Percentiles rank a stretch among this genome's conserved stretches.
Evolutionary conservation across 2,888 invertebrate species (phyloP).

Genomic region (Acutogordius australiensis): DNA sequence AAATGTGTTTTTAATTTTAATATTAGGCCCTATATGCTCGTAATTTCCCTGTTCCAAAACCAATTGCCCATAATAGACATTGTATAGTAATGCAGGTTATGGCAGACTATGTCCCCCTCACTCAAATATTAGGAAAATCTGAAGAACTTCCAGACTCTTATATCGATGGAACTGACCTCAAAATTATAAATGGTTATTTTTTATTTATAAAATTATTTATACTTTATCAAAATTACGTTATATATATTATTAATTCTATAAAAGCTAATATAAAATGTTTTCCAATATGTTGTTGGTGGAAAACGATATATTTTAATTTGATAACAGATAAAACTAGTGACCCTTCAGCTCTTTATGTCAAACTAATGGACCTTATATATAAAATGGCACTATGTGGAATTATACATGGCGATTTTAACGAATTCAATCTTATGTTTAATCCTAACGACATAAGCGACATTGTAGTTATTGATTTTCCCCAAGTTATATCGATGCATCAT

Average conservation of each 20-base stretch:
- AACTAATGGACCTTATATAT: conserved; percentile 68
- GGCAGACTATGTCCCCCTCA: conserved; percentile 29
- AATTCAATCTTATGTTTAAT: conserved; percentile 73
- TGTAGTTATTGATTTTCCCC: conserved; percentile 81
- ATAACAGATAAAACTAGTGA: conserved; percentile 33
- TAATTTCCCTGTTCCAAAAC: conserved; percentile 72
- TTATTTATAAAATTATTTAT: too few relatives aligned
- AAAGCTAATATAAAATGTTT: too few relatives aligned
- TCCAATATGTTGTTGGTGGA: too few relatives aligned
- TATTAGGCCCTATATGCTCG: conserved; percentile 46
- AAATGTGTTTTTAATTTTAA: too few relatives aligned
- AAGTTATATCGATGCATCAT: conserved; percentile 86
- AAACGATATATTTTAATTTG: too few relatives aligned
- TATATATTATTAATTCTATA: too few relatives aligned
- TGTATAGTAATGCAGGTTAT: conserved; percentile 83
- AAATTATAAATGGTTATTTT: too few relatives aligned
- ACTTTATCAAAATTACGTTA: too few relatives aligned
- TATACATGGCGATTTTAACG: conserved; percentile 94
- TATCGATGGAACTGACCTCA: too few relatives aligned
- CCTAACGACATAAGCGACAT: conserved; percentile 40
- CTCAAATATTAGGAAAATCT: too few relatives aligned
- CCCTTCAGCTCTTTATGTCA: conserved; percentile 53
- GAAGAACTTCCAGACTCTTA: too few relatives aligned
- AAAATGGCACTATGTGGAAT: conserved; percentile 68
- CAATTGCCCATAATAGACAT: conserved; percentile 66